These are phyloP conservation scores for Myotis davidii DNA, from an alignment of 2,113 vertebrate genomes.

Conservation along the genomic window DNA sequence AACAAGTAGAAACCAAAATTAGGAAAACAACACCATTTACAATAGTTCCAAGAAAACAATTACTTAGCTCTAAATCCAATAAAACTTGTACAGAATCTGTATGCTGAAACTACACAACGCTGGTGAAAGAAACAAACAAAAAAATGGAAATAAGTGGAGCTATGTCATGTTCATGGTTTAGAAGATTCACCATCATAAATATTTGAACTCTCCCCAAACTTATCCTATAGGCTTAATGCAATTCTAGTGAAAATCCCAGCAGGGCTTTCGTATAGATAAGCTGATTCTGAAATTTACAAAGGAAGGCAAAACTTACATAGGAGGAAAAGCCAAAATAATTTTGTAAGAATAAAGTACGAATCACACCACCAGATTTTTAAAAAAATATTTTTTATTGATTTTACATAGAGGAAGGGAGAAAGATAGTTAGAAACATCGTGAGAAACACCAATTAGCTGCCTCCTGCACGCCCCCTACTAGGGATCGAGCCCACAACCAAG, in stretches of 20 bases:
- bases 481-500: too few relatives aligned
- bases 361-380: background rate
- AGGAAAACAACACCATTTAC: slow-evolving; percentile 4
- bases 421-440: too few relatives aligned
- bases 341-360: slow-evolving; percentile 4
- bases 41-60: slow-evolving; percentile 19
- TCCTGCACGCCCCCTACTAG: too few relatives aligned
- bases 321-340: background rate
- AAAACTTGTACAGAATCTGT: background rate
- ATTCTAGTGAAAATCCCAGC: background rate
- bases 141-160: background rate
- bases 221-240: background rate
- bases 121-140: background rate
- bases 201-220: background rate
- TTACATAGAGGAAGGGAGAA: too few relatives aligned
- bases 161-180: background rate
- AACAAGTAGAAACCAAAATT: slow-evolving; percentile 20
- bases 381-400: too few relatives aligned
- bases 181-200: background rate
- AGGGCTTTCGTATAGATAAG: background rate
- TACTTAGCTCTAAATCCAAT: background rate
- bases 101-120: background rate
- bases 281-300: background rate
- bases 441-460: too few relatives aligned
- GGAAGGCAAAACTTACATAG: background rate